Percentiles rank a stretch among this genome's conserved stretches.
These are phyloP conservation scores for Xiphorhynchus elegans DNA, from an alignment of 2,113 vertebrate species.

Conservation along the genomic window DNA sequence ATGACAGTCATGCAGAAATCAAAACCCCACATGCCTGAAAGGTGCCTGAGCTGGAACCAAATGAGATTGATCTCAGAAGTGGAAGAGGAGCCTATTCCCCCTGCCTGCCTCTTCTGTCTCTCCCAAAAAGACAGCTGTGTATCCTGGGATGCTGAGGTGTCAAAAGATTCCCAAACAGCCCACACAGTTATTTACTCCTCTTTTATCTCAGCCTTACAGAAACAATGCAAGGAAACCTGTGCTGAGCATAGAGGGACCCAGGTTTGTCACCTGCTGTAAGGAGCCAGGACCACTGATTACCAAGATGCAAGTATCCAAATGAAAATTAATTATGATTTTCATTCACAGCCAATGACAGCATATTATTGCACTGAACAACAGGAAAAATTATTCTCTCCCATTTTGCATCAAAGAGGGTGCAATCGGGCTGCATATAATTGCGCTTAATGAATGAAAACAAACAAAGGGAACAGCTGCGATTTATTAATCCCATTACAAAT, in stretches of 20 bases:
- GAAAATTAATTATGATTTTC: constrained; percentile 77
- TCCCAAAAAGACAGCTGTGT: not conserved
- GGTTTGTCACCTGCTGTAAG: constrained; percentile 65
- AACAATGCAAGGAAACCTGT: not conserved
- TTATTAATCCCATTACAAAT: constrained; percentile 80
- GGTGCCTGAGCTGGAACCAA: not conserved
- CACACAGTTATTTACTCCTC: not conserved
- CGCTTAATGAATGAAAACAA: constrained; percentile 79
- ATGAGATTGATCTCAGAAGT: not conserved
- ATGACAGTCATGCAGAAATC: not conserved
- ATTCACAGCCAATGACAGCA: constrained; percentile 72
- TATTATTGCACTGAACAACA: constrained; percentile 72
- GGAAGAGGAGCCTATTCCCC: not conserved
- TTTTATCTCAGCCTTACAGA: not conserved
- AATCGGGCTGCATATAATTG: constrained; percentile 77
- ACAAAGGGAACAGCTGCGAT: constrained; percentile 80
- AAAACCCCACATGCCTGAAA: not conserved
- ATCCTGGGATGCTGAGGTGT: not conserved
- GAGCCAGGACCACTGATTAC: constrained; percentile 69
- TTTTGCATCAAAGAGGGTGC: constrained; percentile 73
- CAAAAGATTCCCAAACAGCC: not conserved
- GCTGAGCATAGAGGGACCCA: not conserved
- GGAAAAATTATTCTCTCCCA: constrained; percentile 74
- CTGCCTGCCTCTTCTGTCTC: not conserved
- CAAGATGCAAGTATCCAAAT: constrained; percentile 69